Evolutionary conservation across 2,888 invertebrate species (phyloP).

Genomic region (Tenthredo scrophulariae): DNA sequence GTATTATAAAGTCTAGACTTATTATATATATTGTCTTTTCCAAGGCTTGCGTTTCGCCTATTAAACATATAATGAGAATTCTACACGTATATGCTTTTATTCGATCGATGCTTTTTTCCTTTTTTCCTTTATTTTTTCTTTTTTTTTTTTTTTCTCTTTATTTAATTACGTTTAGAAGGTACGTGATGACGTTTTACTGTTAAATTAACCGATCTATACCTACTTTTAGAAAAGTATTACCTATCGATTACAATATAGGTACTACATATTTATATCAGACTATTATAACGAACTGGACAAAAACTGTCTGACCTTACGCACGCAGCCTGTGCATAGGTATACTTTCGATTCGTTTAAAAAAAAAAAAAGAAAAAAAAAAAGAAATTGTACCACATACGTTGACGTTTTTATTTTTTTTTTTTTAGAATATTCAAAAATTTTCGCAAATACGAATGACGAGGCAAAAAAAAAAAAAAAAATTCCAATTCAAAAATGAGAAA

Average conservation of each 20-base stretch:
- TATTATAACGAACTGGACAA: neutral
- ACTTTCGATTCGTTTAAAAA: neutral
- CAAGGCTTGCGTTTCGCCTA: neutral
- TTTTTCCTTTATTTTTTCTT: neutral
- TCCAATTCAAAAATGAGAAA: neutral
- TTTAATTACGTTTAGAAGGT: neutral
- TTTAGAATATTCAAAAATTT: too few species aligned
- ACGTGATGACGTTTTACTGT: neutral
- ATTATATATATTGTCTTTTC: neutral
- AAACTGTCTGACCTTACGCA: conserved; percentile 37
- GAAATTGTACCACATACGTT: too few species aligned
- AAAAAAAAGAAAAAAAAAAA: too few species aligned
- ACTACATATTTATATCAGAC: neutral
- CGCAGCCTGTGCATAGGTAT: neutral
- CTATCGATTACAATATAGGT: neutral
- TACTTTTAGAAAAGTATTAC: neutral
- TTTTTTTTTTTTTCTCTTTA: neutral
- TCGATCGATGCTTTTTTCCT: neutral
- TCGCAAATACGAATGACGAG: too few species aligned
- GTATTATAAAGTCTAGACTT: too few species aligned
- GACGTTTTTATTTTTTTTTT: too few species aligned
- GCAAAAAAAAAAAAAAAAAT: neutral
- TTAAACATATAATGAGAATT: neutral
- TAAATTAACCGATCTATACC: neutral
- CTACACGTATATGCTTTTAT: conserved; percentile 5